Conservation (phyloP, 2,113 vertebrate species). For the Scomber scombrus region DNA sequence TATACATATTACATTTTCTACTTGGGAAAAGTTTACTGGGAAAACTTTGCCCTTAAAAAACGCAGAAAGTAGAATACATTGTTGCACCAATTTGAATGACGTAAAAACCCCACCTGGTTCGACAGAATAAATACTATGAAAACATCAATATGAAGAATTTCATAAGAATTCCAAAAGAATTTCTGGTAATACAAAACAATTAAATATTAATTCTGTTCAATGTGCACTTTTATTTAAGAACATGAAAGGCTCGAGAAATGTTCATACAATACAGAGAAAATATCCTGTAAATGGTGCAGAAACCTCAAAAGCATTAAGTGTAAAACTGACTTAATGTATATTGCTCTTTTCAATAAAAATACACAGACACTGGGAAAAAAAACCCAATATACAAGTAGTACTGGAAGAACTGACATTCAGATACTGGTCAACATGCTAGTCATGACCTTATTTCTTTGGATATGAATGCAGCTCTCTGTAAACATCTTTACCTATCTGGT, state of each 20-base stretch:
- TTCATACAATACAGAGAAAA: conserved; percentile 13
- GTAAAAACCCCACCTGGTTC: neutral
- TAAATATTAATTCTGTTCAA: neutral
- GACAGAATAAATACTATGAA: neutral
- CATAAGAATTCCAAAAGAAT: too few species aligned
- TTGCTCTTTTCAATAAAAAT: neutral
- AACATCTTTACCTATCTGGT: neutral
- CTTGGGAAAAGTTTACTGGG: too few species aligned
- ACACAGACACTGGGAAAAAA: neutral
- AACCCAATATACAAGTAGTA: neutral
- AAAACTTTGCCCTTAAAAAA: neutral
- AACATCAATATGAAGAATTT: neutral
- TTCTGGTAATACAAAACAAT: neutral
- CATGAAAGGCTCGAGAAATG: conserved; percentile 30
- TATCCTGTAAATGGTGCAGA: neutral
- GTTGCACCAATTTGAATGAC: neutral
- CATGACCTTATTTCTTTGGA: neutral
- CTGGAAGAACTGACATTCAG: neutral
- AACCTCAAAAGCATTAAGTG: conserved; percentile 6
- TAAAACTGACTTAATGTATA: neutral
- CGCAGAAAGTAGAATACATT: neutral
- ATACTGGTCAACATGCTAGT: neutral
- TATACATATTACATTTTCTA: neutral
- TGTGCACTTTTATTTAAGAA: conserved; percentile 59
- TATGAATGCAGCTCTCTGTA: neutral